Base-by-base conservation (phyloP, 2,113 vertebrate genomes). In the Ovis aries region DNA sequence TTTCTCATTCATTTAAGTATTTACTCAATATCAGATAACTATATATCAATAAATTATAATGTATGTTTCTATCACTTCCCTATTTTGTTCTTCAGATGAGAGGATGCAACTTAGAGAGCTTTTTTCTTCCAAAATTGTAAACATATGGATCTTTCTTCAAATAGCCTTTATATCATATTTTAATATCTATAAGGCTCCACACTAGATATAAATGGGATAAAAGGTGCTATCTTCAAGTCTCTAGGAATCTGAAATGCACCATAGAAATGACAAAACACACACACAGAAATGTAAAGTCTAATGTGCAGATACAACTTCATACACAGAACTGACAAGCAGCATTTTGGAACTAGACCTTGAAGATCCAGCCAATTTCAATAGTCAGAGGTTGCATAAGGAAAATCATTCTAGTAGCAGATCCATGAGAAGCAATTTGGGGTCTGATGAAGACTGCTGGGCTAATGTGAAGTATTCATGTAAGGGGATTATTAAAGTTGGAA, bases 31-130 rank as follows among this genome's bases (percentile, higher is more conserved):
- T 77, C 29, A 77, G 2, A 43, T 77, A 94, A 64, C 19, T 40
- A 90, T 55, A 27, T 85, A 86, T 27, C 89, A 94, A 9, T 80
- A 94, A 95, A 89, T 92, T 60, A 53, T 43, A 95, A 91, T n/a
- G 23, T 59, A 29, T 96, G 9, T 33, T 82, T 67, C 40, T 85
- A n/a, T 88, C 27, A 3, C 55, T 95, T 12, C 25, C n/a, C 45
- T 45, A n/a, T 80, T 80, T 80, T 62, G n/a, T 48, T 53, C 9
- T 55, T 9, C 4, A 80, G 19, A 67, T 53, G 19, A 89, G 85
- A 86, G n/a, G 0, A 71, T 94, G 36, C 29, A 95, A 53, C 50
- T 84, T 77, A 40, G 55, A 29, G n/a, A 59, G 86, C 1, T 59
- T 91, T 94, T 97, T 78, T 36, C 36, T 90, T 87, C 15, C 53